Evolutionary conservation across 2,888 invertebrate genomes (phyloP).

Genomic region (Hypsopygia costalis): DNA sequence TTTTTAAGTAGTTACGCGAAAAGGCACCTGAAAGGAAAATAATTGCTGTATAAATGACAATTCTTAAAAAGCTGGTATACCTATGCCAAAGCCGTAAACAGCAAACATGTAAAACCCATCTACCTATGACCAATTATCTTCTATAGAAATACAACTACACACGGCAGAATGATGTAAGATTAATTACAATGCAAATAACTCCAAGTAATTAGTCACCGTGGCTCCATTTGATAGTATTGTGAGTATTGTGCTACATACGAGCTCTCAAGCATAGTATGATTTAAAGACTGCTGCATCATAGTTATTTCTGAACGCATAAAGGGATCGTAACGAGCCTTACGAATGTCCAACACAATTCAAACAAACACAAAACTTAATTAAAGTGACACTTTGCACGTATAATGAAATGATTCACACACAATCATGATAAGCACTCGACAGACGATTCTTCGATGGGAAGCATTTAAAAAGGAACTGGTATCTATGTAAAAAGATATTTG

Average conservation of each 20-base stretch:
- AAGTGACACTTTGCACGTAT: constrained; percentile 69
- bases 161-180: neutral
- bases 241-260: constrained; percentile 33
- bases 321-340: constrained; percentile 50
- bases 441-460: no score
- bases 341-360: constrained; percentile 63
- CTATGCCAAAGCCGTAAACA: no score
- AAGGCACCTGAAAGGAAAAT: no score
- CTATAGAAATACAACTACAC: no score
- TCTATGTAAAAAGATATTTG: no score
- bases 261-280: no score
- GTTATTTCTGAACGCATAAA: constrained; percentile 53
- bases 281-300: constrained; percentile 24
- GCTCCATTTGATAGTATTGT: neutral
- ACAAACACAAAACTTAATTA: constrained; percentile 72
- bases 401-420: constrained; percentile 70
- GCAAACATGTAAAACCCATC: no score
- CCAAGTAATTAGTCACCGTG: constrained; percentile 3
- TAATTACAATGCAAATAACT: constrained; percentile 3
- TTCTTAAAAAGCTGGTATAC: no score
- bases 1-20: no score
- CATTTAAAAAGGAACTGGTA: neutral
- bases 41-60: no score
- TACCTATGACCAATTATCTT: no score
- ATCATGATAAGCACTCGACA: constrained; percentile 26